Conservation (phyloP, 2,113 vertebrate genomes). For the Abramis brama region DNA sequence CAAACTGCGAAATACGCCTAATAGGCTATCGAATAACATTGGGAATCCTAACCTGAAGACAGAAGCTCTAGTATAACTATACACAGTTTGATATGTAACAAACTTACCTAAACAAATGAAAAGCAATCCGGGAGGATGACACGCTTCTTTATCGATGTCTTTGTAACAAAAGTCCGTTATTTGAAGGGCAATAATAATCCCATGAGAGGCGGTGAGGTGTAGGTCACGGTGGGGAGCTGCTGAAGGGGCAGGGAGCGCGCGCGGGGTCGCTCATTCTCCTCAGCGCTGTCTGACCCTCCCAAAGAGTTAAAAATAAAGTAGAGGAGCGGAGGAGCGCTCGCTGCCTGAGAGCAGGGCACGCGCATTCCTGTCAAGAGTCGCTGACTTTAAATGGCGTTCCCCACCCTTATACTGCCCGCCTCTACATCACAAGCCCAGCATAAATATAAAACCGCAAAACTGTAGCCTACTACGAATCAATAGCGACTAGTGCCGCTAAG, state of each 20-base stretch:
- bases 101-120: slow-evolving; percentile 58
- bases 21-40: slow-evolving; percentile 4
- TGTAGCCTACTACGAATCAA: not conserved
- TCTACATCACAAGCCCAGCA: slow-evolving; percentile 11
- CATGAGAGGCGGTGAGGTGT: slow-evolving; percentile 61
- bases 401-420: slow-evolving; percentile 52
- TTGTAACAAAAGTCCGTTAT: slow-evolving; percentile 56
- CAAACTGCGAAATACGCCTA: not conserved
- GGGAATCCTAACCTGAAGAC: not conserved
- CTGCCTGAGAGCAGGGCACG: slow-evolving; percentile 67
- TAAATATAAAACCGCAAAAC: not conserved
- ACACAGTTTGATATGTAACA: not conserved
- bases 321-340: slow-evolving; percentile 68
- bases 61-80: not conserved
- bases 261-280: slow-evolving; percentile 68
- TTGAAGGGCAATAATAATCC: slow-evolving; percentile 68
- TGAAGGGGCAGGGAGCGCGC: slow-evolving; percentile 59
- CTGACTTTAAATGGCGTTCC: slow-evolving; percentile 76
- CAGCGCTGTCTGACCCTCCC: slow-evolving; percentile 73
- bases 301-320: slow-evolving; percentile 80
- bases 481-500: not conserved
- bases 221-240: slow-evolving; percentile 60
- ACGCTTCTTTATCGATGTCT: slow-evolving; percentile 48
- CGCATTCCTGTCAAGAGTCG: slow-evolving; percentile 75
- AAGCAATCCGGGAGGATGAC: not conserved